These are phyloP conservation scores for Henicopernis longicauda DNA, from an alignment of 2,113 vertebrate species.

Conservation along the genomic window DNA sequence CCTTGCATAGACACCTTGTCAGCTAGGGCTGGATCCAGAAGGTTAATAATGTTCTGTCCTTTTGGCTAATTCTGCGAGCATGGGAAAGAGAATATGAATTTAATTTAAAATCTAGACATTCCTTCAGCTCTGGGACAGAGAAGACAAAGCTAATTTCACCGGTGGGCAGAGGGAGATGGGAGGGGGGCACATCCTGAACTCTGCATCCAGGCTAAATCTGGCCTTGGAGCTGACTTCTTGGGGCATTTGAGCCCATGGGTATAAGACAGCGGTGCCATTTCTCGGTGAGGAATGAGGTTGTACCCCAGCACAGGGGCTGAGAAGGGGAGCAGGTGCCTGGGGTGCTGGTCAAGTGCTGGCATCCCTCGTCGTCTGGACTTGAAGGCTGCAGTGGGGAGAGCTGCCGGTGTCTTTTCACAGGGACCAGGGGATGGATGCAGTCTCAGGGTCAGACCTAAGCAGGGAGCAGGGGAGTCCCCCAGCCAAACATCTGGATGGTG, in stretches of 20 bases:
- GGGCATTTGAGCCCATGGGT: background rate
- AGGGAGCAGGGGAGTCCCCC: background rate
- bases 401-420: background rate
- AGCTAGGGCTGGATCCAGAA: background rate
- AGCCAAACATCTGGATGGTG: background rate
- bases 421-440: background rate
- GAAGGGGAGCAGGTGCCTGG: background rate
- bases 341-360: background rate
- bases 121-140: conserved; percentile 32
- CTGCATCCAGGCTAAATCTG: background rate
- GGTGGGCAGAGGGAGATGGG: background rate
- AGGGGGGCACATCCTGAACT: background rate
- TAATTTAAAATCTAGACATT: conserved; percentile 59
- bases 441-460: background rate
- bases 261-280: background rate
- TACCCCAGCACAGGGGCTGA: background rate
- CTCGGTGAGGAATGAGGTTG: background rate
- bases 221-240: background rate
- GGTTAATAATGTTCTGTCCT: background rate
- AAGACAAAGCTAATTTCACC: conserved; percentile 53
- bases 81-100: conserved; percentile 8
- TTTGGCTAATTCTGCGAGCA: background rate
- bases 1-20: conserved; percentile 7
- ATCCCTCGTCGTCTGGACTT: background rate
- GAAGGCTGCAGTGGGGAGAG: background rate